Percentiles rank a stretch among this genome's conserved stretches.
These are phyloP conservation scores for Hyphantria cunea DNA, from an alignment of 1,140 invertebrate genomes.

Conservation along the genomic window DNA sequence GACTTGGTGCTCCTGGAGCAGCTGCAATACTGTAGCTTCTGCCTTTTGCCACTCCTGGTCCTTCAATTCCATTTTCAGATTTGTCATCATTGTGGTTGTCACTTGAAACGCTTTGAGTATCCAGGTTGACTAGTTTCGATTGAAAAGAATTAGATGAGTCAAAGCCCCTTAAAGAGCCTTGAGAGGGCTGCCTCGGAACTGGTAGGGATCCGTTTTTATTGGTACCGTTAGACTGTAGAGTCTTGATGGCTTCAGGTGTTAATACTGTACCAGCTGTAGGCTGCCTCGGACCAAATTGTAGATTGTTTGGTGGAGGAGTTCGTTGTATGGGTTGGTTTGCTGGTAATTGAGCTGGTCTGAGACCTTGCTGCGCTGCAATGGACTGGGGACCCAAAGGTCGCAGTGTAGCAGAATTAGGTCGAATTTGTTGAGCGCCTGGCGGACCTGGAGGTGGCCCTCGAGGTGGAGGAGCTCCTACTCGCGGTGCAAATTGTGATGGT, in stretches of 20 bases:
- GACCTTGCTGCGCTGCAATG: slow-evolving; percentile 58
- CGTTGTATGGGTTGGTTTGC: slow-evolving; percentile 53
- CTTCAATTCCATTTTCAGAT: slow-evolving; percentile 58
- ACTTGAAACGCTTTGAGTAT: slow-evolving; percentile 60
- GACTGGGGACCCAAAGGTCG: slow-evolving; percentile 60
- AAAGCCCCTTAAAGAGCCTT: slow-evolving; percentile 62
- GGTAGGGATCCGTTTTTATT: slow-evolving; percentile 52
- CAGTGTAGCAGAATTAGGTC: slow-evolving; percentile 40
- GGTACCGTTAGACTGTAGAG: slow-evolving; percentile 58
- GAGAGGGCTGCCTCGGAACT: slow-evolving; percentile 69
- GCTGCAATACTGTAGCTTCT: slow-evolving; percentile 80
- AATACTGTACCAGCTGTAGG: slow-evolving; percentile 52
- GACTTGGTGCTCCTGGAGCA: slow-evolving; percentile 70
- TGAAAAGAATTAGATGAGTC: slow-evolving; percentile 48
- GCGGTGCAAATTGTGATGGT: slow-evolving; percentile 52
- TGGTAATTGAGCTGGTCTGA: slow-evolving; percentile 57
- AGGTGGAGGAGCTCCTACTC: slow-evolving; percentile 46
- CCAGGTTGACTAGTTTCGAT: slow-evolving; percentile 76
- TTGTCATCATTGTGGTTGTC: slow-evolving; percentile 57
- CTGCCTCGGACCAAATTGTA: slow-evolving; percentile 74
- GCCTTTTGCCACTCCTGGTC: slow-evolving; percentile 63
- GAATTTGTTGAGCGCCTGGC: slow-evolving; percentile 51
- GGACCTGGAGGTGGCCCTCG: slow-evolving; percentile 50
- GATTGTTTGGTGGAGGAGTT: slow-evolving; percentile 64
- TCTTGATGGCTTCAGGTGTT: slow-evolving; percentile 54